A percentile compares a stretch with the other conserved stretches of the same genome.
Conservation (phyloP, 2,797 vertebrate genomes). For the Enteromius mattozi region DNA sequence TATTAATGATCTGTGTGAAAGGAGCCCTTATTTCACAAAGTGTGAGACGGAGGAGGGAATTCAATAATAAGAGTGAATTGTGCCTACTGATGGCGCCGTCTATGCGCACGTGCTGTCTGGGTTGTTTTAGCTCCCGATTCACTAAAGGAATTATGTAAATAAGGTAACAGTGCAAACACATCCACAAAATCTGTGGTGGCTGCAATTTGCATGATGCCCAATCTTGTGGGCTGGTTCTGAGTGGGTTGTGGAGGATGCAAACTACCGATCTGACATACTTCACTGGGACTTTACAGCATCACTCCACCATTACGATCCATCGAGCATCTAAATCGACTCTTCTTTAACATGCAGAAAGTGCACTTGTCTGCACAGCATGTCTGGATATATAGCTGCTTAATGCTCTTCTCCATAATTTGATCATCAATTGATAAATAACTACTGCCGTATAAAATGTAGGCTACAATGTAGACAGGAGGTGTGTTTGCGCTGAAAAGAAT, state of each 20-base stretch:
- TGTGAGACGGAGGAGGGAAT: constrained; percentile 63
- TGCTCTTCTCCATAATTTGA: background rate
- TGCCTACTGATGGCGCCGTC: constrained; percentile 2
- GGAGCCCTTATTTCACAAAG: constrained; percentile 60
- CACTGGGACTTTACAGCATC: background rate
- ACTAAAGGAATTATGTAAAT: constrained; percentile 32
- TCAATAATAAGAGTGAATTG: background rate
- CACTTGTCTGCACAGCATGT: background rate
- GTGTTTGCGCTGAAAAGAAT: background rate
- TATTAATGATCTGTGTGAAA: constrained; percentile 74
- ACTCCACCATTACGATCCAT: background rate
- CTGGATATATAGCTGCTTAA: background rate
- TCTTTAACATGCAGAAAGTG: constrained; percentile 15
- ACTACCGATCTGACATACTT: background rate
- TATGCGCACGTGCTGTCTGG: background rate
- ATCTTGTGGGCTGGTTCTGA: background rate
- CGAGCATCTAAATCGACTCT: background rate
- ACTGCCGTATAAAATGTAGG: background rate
- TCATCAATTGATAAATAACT: constrained; percentile 4
- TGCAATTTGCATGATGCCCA: constrained; percentile 14
- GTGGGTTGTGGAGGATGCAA: background rate
- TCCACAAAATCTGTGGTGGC: constrained; percentile 53
- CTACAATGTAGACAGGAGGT: background rate
- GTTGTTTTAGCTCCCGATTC: background rate
- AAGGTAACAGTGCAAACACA: background rate